Base-by-base conservation (phyloP, 2,113 vertebrate genomes). In the Barbus barbus region DNA sequence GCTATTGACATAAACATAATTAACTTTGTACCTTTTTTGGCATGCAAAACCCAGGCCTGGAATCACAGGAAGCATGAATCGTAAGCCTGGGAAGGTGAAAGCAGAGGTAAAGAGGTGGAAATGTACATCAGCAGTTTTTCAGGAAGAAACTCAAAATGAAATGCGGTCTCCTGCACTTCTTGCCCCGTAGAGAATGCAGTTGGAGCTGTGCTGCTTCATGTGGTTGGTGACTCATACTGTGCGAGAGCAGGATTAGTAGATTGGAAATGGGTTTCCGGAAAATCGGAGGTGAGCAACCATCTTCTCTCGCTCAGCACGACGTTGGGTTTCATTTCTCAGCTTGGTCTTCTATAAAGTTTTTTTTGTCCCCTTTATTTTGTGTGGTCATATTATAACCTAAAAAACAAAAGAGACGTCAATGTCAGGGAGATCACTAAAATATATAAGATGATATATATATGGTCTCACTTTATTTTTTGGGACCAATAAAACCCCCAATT, bases 111-210 rank as follows among this genome's bases (percentile, higher is more conserved):
- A 51, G 61, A 78, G 28, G 31, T 18, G 46, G 38, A 61, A 41
- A 44, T 81, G 22, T 22, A 79, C 73, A 71, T 89, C 84, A 82
- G 86, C 81, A 82, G 38, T 83, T 79, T 88, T 84, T 82, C 72
- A 83, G 83, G 46, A 72, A 79, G 24, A 76, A 83, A 65, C n/a
- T 46, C 41, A 9, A 77, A 77, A 83, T 26, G 1, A 28, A 63
- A 72, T 69, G 31, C 26, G 38, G 38, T 31, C 26, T 22, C 46
- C 28, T 79, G 75, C 28, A 56, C 75, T 86, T 63, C 78, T 79
- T 44, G n/a, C 12, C 28, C 65, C 1, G 48, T 31, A 24, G 76
- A 63, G 76, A 61, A 41, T 71, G 76, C 65, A 46, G 36, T 36
- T 48, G 44, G 14, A 73, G 82, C 56, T 51, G 58, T 46, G 33